These are phyloP conservation scores for Charadrius vociferus DNA, from an alignment of 2,113 vertebrate genomes.

Conservation along the genomic window DNA sequence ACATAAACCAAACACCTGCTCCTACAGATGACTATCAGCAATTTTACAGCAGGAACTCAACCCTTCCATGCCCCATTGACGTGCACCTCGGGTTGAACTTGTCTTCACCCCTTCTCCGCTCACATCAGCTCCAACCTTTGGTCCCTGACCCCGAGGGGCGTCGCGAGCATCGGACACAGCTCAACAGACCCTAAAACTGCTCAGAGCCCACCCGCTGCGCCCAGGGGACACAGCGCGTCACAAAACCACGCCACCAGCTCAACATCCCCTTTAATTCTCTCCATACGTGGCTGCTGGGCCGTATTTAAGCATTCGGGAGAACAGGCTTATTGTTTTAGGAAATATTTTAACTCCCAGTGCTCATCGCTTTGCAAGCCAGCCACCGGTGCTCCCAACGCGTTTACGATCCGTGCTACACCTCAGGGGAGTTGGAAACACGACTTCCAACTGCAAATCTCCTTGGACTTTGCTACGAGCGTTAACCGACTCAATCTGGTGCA, in stretches of 20 bases:
- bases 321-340: background rate
- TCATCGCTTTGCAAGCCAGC: background rate
- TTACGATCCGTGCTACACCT: accelerated
- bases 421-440: background rate
- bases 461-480: background rate
- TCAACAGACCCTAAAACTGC: too few species aligned
- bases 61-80: background rate
- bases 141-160: background rate
- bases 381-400: accelerated
- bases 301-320: background rate
- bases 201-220: background rate
- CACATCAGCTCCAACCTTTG: background rate
- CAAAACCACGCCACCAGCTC: background rate
- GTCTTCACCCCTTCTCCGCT: background rate
- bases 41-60: background rate
- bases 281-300: accelerated
- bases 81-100: background rate
- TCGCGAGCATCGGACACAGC: background rate
- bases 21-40: background rate
- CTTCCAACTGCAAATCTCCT: background rate
- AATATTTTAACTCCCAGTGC: background rate
- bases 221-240: background rate
- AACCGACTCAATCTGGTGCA: background rate
- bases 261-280: background rate
- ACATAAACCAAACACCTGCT: background rate